Evolutionary conservation across 53 echinoderm and acorn worm genomes (phyloP).

Genomic region (Arbacia lixula): DNA sequence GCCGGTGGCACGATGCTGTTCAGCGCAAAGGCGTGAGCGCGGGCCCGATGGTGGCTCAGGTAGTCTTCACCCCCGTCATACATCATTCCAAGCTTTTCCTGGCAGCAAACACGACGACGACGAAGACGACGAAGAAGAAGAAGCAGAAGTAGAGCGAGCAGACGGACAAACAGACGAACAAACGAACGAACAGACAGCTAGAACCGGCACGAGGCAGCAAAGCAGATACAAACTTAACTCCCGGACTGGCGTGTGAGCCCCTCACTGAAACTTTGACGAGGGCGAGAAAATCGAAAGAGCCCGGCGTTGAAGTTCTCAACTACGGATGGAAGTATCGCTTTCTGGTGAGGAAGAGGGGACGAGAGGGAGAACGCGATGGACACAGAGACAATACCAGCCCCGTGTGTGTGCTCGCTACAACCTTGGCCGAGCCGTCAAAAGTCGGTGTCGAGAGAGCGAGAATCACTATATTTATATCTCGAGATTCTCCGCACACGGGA

Average conservation of each 20-base stretch:
- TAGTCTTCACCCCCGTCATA: constrained; percentile 98
- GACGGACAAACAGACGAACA: constrained; percentile 1
- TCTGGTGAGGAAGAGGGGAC: constrained; percentile 12
- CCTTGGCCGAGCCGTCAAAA: constrained; percentile 46
- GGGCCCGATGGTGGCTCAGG: constrained; percentile 91
- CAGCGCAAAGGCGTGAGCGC: constrained; percentile 96
- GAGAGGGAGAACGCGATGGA: constrained; percentile 23
- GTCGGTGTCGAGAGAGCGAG: constrained; percentile 39
- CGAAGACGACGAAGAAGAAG: too few species aligned
- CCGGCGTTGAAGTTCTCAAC: constrained; percentile 48
- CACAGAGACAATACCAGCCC: constrained; percentile 16
- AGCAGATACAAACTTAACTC: not conserved
- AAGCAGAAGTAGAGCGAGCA: constrained; percentile 7
- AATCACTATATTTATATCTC: constrained; percentile 53
- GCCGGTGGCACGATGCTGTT: constrained; percentile 99
- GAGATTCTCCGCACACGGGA: constrained; percentile 13
- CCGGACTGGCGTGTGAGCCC: not conserved
- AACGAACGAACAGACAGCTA: too few species aligned
- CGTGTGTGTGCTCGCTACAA: constrained; percentile 28
- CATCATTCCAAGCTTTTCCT: constrained; percentile 72
- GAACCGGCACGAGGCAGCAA: too few species aligned
- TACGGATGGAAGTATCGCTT: constrained; percentile 25
- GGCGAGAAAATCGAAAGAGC: constrained; percentile 56
- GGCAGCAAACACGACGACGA: too few species aligned
- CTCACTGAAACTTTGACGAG: constrained; percentile 39